Conservation (phyloP, 1,140 invertebrate genomes). For the Odontomachus brunneus region DNA sequence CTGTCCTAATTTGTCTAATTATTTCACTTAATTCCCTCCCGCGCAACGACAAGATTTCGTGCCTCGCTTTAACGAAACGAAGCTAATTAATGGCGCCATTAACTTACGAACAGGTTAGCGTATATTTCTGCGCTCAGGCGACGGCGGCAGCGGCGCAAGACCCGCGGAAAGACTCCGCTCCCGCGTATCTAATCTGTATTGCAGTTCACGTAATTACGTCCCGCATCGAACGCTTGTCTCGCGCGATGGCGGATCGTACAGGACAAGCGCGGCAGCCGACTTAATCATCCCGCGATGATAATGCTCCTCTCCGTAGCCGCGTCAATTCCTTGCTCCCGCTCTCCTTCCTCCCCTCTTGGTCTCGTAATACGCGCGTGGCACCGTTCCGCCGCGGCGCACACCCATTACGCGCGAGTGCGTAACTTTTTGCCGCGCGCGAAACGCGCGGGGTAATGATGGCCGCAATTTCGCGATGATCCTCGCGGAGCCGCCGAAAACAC, state of each 20-base stretch:
- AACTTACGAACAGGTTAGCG: conserved; percentile 69
- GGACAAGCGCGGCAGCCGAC: not conserved
- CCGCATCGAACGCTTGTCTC: not conserved
- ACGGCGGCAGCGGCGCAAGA: not conserved
- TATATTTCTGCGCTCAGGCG: conserved; percentile 46
- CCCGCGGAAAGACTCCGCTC: conserved; percentile 19
- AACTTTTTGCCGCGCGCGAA: conserved; percentile 25
- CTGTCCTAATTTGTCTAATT: conserved; percentile 86
- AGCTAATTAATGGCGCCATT: conserved; percentile 85
- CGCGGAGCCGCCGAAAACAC: conserved; percentile 2
- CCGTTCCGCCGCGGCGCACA: not conserved
- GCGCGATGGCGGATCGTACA: not conserved
- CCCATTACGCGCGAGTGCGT: conserved; percentile 1
- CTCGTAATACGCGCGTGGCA: not conserved
- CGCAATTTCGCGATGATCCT: conserved; percentile 44
- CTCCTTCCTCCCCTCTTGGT: not conserved
- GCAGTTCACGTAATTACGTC: conserved; percentile 13
- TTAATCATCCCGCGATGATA: not conserved
- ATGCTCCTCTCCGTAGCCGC: not conserved
- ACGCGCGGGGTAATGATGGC: conserved; percentile 49
- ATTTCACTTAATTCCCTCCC: conserved; percentile 84
- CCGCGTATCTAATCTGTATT: conserved; percentile 11
- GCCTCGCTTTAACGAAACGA: conserved; percentile 82
- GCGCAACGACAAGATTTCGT: conserved; percentile 81
- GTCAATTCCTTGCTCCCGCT: not conserved